phyloP scores from a whole-genome alignment of 2,888 invertebrate species.

The Punctoribates punctum region DNA sequence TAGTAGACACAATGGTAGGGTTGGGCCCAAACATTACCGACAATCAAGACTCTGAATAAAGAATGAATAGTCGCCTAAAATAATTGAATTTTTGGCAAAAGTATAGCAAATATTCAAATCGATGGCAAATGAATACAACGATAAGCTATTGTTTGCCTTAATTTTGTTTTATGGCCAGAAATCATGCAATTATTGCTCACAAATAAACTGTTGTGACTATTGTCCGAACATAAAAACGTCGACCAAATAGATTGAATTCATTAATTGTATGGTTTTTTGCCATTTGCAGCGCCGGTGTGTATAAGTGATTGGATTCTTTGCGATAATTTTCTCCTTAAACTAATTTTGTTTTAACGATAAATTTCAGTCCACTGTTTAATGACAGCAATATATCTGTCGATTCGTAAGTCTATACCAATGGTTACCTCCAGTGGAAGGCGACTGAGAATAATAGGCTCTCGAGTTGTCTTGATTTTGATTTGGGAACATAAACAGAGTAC shows the following conservation, averaged over 20 bases:
- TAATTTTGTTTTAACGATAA: constrained; percentile 33
- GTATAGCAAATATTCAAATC: no score
- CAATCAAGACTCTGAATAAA: no score
- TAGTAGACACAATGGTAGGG: no score
- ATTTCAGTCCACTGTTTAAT: constrained; percentile 26
- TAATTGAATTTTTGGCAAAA: no score
- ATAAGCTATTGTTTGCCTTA: no score
- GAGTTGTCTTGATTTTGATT: constrained; percentile 15
- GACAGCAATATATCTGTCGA: constrained; percentile 28
- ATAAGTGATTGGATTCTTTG: not conserved
- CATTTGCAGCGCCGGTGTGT: not conserved
- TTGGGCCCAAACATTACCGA: not conserved
- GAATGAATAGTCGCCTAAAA: no score
- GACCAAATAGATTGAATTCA: not conserved
- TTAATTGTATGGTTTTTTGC: constrained; percentile 1
- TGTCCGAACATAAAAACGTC: not conserved
- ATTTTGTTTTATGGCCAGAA: no score
- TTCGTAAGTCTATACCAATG: not conserved
- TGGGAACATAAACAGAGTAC: constrained; percentile 6
- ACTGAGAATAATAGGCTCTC: constrained; percentile 21
- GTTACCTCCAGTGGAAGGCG: not conserved
- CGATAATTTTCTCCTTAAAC: constrained; percentile 26
- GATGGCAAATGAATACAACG: no score
- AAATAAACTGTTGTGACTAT: no score
- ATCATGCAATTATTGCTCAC: no score